phyloP scores from a whole-genome alignment of 2,888 invertebrate genomes.

The Plagodis dolabraria region DNA sequence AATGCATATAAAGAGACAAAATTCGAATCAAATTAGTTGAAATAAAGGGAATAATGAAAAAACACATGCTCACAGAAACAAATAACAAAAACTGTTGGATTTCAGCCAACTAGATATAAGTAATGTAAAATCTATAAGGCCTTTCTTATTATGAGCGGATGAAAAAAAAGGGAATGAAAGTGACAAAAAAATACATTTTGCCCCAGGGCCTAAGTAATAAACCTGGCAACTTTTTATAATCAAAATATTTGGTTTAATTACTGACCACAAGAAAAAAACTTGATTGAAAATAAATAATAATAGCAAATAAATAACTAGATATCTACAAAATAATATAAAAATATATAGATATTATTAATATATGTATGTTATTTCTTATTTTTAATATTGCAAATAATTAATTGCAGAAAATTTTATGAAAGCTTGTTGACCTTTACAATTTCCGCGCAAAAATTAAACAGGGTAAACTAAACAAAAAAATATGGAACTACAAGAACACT shows the following conservation, averaged over 20 bases:
- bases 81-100: constrained; percentile 71
- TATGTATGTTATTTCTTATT: too few species aligned
- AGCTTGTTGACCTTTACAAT: too few species aligned
- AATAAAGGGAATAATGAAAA: constrained; percentile 54
- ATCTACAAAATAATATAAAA: too few species aligned
- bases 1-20: constrained; percentile 35
- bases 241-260: too few species aligned
- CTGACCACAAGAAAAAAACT: too few species aligned
- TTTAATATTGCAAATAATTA: too few species aligned
- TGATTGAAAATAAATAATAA: too few species aligned
- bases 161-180: constrained; percentile 3
- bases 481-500: not conserved
- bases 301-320: too few species aligned
- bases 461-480: not conserved
- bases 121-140: constrained; percentile 49
- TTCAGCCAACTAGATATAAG: constrained; percentile 59
- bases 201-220: not conserved
- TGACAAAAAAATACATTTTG: not conserved
- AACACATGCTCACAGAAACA: constrained; percentile 57
- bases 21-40: constrained; percentile 44
- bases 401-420: too few species aligned
- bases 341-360: too few species aligned
- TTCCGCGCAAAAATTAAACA: not conserved
- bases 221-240: not conserved
- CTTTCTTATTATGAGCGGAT: constrained; percentile 39